Conservation (phyloP, 1,140 invertebrate species). For the Brachionus sp. region DNA sequence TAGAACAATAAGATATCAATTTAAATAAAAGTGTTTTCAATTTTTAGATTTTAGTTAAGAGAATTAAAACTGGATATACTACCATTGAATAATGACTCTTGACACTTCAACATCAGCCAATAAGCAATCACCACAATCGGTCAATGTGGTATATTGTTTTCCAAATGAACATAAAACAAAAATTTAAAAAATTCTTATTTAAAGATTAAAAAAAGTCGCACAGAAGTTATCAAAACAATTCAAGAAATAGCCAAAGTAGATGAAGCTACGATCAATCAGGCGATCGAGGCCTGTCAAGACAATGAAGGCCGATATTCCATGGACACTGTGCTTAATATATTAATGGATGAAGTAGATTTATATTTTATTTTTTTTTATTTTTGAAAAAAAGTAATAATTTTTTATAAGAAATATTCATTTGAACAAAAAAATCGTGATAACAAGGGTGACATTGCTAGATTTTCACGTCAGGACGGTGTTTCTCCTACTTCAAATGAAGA, state of each 20-base stretch:
- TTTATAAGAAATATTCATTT: neutral
- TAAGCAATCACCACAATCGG: neutral
- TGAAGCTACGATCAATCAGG: conserved; percentile 14
- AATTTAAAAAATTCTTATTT: neutral
- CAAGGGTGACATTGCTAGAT: neutral
- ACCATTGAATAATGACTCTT: conserved; percentile 23
- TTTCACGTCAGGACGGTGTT: neutral
- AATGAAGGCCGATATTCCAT: conserved; percentile 38
- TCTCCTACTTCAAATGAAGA: neutral
- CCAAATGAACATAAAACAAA: neutral
- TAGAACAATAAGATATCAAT: neutral
- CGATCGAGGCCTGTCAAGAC: conserved; percentile 41
- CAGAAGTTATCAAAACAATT: conserved; percentile 32
- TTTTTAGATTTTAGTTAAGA: neutral
- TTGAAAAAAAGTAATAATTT: neutral
- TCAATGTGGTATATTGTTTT: neutral
- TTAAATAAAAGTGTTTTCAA: neutral
- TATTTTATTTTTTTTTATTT: neutral
- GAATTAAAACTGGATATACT: conserved; percentile 3
- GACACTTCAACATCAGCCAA: neutral
- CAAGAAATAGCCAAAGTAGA: conserved; percentile 42
- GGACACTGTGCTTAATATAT: conserved; percentile 18
- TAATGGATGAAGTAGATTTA: conserved; percentile 11
- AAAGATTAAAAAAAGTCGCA: conserved; percentile 26
- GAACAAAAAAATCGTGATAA: conserved; percentile 27